Conservation (phyloP, 2,113 vertebrate species). For the Heptranchias perlo region DNA sequence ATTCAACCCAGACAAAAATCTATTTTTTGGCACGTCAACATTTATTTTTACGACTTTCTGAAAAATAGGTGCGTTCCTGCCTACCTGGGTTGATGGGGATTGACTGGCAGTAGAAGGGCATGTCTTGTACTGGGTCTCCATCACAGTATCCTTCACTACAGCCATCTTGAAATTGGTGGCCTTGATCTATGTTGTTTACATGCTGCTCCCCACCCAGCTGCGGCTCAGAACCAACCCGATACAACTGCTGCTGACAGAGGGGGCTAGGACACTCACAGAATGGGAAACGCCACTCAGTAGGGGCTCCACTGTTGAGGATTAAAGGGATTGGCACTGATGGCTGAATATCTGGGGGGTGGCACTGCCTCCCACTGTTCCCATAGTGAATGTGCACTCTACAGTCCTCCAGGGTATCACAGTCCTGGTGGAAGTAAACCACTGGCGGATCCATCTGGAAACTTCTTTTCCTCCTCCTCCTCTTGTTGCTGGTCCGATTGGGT, state of each 20-base stretch:
- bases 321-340: conserved; percentile 68
- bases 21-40: neutral
- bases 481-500: conserved; percentile 56
- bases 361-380: conserved; percentile 55
- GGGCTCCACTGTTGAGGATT: conserved; percentile 62
- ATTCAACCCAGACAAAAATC: neutral
- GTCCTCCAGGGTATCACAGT: conserved; percentile 60
- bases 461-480: conserved; percentile 57
- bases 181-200: conserved; percentile 53
- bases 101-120: conserved; percentile 70
- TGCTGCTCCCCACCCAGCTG: conserved; percentile 57
- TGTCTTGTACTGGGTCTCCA: conserved; percentile 53
- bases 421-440: conserved; percentile 60
- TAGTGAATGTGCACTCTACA: conserved; percentile 61
- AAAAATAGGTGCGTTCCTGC: conserved; percentile 43
- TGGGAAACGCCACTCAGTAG: conserved; percentile 55
- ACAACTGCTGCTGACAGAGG: conserved; percentile 73
- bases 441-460: conserved; percentile 62
- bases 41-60: neutral
- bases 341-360: conserved; percentile 66
- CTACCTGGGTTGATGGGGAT: conserved; percentile 74
- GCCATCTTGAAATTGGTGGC: conserved; percentile 45
- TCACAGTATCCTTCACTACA: conserved; percentile 48
- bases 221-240: conserved; percentile 58
- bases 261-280: conserved; percentile 58